Conservation (phyloP, 1,140 invertebrate genomes). For the Meteorus sp. region DNA sequence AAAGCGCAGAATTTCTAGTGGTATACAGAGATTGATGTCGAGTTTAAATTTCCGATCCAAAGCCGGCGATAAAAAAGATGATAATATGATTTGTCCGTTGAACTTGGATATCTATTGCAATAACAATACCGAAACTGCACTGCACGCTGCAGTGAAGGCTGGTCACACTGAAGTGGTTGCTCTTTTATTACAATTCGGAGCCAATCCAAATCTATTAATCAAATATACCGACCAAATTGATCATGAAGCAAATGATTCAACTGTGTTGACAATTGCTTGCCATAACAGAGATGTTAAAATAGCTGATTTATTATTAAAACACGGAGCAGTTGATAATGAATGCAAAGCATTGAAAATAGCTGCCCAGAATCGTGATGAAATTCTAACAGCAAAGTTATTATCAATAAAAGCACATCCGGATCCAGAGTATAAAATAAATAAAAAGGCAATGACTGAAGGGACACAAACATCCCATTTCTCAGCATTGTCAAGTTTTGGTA, state of each 20-base stretch:
- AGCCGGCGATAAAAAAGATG: conserved; percentile 58
- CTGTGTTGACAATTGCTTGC: conserved; percentile 56
- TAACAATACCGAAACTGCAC: conserved; percentile 72
- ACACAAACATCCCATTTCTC: conserved; percentile 63
- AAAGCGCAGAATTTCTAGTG: conserved; percentile 77
- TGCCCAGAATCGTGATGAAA: conserved; percentile 70
- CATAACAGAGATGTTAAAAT: conserved; percentile 61
- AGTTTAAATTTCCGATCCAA: conserved; percentile 68
- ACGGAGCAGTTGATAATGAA: conserved; percentile 87
- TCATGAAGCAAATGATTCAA: conserved; percentile 45
- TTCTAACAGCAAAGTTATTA: conserved; percentile 73
- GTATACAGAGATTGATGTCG: conserved; percentile 85
- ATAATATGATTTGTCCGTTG: conserved; percentile 68
- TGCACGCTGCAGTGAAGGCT: conserved; percentile 78
- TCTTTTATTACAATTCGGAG: conserved; percentile 73
- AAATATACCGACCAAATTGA: conserved; percentile 55
- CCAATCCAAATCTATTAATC: conserved; percentile 70
- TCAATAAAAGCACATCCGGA: conserved; percentile 81
- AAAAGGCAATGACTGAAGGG: conserved; percentile 76
- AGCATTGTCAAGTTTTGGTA: conserved; percentile 63
- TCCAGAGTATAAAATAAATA: conserved; percentile 86
- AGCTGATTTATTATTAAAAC: conserved; percentile 76
- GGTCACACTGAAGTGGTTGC: conserved; percentile 75
- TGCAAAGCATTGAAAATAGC: conserved; percentile 78
- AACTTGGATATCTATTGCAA: conserved; percentile 77